These are phyloP conservation scores for Phoenicopterus ruber DNA, from an alignment of 2,113 vertebrate species.

Conservation along the genomic window DNA sequence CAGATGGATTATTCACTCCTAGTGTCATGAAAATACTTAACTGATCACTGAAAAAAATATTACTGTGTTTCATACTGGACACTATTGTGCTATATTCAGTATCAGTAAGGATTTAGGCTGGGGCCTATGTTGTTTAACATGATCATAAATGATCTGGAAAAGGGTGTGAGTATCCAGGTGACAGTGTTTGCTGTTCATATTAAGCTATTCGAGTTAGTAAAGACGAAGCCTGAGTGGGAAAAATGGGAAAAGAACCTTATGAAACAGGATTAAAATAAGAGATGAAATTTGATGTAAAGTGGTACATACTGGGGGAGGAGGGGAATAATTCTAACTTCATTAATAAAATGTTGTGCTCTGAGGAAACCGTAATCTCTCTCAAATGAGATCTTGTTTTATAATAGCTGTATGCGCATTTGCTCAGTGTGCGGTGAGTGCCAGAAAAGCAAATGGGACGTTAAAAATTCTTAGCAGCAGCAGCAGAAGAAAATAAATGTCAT, in stretches of 20 bases:
- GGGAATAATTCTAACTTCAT: background rate
- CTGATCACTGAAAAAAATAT: background rate
- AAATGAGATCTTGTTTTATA: background rate
- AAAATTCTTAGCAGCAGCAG: background rate
- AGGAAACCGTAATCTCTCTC: background rate
- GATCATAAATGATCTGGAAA: background rate
- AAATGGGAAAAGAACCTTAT: background rate
- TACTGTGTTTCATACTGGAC: background rate
- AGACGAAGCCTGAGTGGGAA: background rate
- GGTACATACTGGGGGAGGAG: background rate
- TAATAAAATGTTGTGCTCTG: background rate
- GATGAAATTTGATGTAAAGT: background rate
- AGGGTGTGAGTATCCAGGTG: background rate
- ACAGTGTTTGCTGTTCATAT: background rate
- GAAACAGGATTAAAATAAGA: background rate
- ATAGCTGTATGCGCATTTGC: background rate
- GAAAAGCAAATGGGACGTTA: background rate
- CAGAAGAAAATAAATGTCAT: background rate
- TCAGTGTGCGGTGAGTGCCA: background rate
- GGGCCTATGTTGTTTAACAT: background rate
- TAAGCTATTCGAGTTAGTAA: background rate
- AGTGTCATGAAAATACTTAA: background rate
- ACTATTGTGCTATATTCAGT: background rate
- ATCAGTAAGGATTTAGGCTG: background rate
- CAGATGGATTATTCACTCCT: background rate